Percentiles rank a stretch among this genome's conserved stretches.
Evolutionary conservation across 2,797 vertebrate species (phyloP).

Genomic region (Arnoldichthys spilopterus): DNA sequence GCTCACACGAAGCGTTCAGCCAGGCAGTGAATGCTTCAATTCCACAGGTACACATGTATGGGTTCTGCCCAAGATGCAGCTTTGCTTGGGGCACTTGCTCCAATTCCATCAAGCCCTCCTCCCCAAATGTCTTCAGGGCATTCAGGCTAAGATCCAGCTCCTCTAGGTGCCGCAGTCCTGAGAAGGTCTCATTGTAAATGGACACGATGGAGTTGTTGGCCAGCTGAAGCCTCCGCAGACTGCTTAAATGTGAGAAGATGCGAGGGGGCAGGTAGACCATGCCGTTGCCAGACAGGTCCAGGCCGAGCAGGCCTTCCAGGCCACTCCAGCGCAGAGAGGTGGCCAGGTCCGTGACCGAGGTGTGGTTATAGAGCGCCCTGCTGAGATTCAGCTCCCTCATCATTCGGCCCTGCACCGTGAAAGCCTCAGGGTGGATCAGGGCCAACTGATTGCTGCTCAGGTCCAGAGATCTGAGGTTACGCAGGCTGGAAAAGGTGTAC

Average conservation of each 20-base stretch:
- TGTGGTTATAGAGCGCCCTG: conserved; percentile 74
- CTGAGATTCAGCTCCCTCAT: conserved; percentile 83
- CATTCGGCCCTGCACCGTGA: conserved; percentile 73
- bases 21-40: conserved; percentile 70
- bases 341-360: conserved; percentile 73
- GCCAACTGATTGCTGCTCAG: conserved; percentile 78
- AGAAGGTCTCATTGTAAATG: conserved; percentile 76
- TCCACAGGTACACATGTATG: conserved; percentile 78
- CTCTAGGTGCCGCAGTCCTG: conserved; percentile 70
- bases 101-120: conserved; percentile 68
- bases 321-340: conserved; percentile 77
- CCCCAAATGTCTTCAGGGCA: conserved; percentile 64
- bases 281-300: conserved; percentile 78
- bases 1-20: conserved; percentile 72
- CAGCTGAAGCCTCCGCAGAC: conserved; percentile 70
- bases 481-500: conserved; percentile 74
- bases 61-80: conserved; percentile 71
- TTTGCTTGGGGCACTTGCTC: conserved; percentile 57
- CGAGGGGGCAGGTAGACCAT: conserved; percentile 72
- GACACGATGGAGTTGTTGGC: conserved; percentile 74
- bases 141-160: conserved; percentile 77
- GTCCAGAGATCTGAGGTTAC: conserved; percentile 75
- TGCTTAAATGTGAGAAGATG: conserved; percentile 76
- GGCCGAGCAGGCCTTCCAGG: conserved; percentile 72
- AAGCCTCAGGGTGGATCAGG: conserved; percentile 79